Conservation (phyloP, 2,888 invertebrate genomes). For the Chrysodeixis includens region DNA sequence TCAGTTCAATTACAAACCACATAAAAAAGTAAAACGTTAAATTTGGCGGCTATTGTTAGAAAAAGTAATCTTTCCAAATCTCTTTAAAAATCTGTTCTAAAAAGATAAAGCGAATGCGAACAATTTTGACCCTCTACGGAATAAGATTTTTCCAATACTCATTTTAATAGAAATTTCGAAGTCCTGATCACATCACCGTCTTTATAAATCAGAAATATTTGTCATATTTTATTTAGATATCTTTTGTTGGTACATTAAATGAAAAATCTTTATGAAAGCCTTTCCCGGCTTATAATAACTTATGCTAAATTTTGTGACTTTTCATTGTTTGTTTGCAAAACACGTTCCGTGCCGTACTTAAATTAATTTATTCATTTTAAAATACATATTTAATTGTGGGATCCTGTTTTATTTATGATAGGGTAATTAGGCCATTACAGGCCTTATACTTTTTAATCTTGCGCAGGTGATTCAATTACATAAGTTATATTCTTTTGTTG, state of each 20-base stretch:
- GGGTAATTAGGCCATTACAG: constrained; percentile 32
- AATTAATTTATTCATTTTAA: constrained; percentile 45
- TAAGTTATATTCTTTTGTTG: constrained; percentile 6
- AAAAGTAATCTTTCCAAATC: constrained; percentile 3
- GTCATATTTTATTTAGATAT: not conserved
- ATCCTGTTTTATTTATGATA: constrained; percentile 31
- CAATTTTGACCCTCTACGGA: constrained; percentile 2
- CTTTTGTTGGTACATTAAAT: not conserved
- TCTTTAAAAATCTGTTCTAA: constrained; percentile 6
- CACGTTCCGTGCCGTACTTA: constrained; percentile 23
- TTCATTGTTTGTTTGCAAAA: constrained; percentile 48
- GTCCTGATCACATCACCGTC: constrained; percentile 3
- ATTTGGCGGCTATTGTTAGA: constrained; percentile 25
- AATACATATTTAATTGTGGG: constrained; percentile 26
- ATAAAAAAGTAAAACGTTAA: constrained; percentile 33
- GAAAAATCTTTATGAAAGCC: constrained; percentile 9
- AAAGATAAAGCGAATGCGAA: constrained; percentile 8
- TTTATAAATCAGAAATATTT: not conserved
- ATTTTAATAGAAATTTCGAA: constrained; percentile 7
- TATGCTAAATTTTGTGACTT: constrained; percentile 44
- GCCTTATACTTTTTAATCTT: not conserved
- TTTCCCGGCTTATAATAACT: constrained; percentile 35
- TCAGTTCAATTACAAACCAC: constrained; percentile 24
- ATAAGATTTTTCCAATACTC: constrained; percentile 8
- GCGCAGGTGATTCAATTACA: not conserved